These are phyloP conservation scores for Phymorhynchus buccinoides DNA, from an alignment of 1,140 invertebrate species.

Conservation along the genomic window DNA sequence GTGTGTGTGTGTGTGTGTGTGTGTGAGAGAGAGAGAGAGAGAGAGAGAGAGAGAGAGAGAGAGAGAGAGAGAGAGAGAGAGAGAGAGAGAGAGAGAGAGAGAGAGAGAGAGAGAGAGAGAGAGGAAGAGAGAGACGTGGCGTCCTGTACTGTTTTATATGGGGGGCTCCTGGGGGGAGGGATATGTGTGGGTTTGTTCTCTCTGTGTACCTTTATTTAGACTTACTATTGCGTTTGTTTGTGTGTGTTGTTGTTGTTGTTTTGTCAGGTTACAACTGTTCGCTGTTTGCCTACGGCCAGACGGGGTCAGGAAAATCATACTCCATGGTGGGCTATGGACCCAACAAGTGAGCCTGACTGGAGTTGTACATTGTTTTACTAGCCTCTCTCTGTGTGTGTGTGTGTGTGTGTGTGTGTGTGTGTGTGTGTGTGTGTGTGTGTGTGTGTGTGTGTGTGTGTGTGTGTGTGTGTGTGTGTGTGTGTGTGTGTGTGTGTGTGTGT, in stretches of 20 bases:
- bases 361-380: neutral
- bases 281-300: conserved; percentile 80
- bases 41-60: too few relatives aligned
- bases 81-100: neutral
- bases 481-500: neutral
- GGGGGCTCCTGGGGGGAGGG: neutral
- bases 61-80: neutral
- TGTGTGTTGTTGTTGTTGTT: neutral
- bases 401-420: neutral
- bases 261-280: conserved; percentile 78
- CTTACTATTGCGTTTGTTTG: neutral
- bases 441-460: too few relatives aligned
- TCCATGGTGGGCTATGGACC: conserved; percentile 82
- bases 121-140: neutral
- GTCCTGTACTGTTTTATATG: too few relatives aligned
- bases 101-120: neutral
- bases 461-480: neutral
- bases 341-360: conserved; percentile 73
- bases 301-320: conserved; percentile 80
- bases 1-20: too few relatives aligned
- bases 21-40: too few relatives aligned
- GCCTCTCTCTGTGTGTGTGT: too few relatives aligned
- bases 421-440: neutral
- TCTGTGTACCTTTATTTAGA: neutral
- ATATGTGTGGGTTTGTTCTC: neutral